Percentiles rank a stretch among this genome's conserved stretches.
These are phyloP conservation scores for Scaptodrosophila lebanonensis DNA, from an alignment of 1,140 invertebrate species.

Conservation along the genomic window DNA sequence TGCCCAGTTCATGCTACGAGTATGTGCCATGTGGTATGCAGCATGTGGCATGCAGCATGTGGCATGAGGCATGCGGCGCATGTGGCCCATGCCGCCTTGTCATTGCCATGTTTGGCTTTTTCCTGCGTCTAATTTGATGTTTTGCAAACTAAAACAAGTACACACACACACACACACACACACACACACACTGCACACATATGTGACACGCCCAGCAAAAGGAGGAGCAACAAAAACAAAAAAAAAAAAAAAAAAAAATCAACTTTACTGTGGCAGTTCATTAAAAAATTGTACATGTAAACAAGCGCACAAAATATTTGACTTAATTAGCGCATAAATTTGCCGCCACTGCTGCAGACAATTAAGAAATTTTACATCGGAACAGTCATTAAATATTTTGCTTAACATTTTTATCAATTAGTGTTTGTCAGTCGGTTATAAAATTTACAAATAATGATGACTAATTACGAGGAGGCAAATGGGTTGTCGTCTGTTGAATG, in stretches of 20 bases:
- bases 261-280: constrained; percentile 12
- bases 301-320: constrained; percentile 23
- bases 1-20: constrained; percentile 13
- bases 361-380: neutral
- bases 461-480: too few relatives aligned
- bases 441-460: too few relatives aligned
- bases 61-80: neutral
- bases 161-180: neutral
- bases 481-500: too few relatives aligned
- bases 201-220: too few relatives aligned
- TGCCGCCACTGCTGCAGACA: constrained; percentile 10
- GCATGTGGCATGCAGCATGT: neutral
- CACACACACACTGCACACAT: neutral
- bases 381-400: neutral
- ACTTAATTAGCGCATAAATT: constrained; percentile 37
- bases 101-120: constrained; percentile 19
- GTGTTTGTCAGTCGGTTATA: too few relatives aligned
- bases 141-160: constrained; percentile 4
- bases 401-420: too few relatives aligned
- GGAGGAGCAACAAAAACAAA: too few relatives aligned
- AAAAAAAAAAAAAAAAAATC: too few relatives aligned
- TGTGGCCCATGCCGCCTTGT: too few relatives aligned
- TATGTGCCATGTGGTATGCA: neutral
- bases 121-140: constrained; percentile 27
- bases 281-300: too few relatives aligned